Evolutionary conservation across 2,113 vertebrate genomes (phyloP).

Genomic region (Thunnus maccoyii): DNA sequence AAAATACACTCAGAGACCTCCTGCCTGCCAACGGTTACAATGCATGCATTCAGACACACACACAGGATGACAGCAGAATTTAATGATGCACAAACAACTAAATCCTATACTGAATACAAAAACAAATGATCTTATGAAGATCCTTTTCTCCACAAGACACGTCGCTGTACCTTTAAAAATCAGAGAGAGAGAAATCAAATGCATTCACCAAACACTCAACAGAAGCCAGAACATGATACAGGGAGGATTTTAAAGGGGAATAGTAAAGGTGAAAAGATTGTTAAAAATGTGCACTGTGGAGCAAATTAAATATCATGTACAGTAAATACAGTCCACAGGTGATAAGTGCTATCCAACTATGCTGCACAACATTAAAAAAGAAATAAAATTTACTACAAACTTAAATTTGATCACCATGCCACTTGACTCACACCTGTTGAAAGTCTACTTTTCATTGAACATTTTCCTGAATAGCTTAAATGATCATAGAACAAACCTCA

Average conservation of each 20-base stretch:
- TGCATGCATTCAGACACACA: background rate
- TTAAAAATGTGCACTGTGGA: background rate
- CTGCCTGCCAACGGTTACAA: slow-evolving; percentile 37
- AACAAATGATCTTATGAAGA: background rate
- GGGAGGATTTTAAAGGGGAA: background rate
- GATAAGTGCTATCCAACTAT: background rate
- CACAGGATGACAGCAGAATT: background rate
- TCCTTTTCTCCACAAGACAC: background rate
- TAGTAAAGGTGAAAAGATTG: background rate
- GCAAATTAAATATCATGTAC: background rate
- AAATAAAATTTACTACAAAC: too few species aligned
- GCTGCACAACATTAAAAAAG: too few species aligned
- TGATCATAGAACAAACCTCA: background rate
- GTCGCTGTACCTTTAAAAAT: background rate
- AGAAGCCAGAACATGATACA: background rate
- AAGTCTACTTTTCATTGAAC: background rate
- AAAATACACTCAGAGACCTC: slow-evolving; percentile 46
- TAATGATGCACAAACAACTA: background rate
- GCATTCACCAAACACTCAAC: background rate
- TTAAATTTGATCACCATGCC: too few species aligned
- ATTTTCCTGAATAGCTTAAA: background rate
- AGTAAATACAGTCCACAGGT: background rate
- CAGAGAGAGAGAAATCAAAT: background rate
- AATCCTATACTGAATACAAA: background rate
- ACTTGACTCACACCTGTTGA: too few species aligned